Evolutionary conservation across 2,113 vertebrate species (phyloP).

Genomic region (Columbina picui): DNA sequence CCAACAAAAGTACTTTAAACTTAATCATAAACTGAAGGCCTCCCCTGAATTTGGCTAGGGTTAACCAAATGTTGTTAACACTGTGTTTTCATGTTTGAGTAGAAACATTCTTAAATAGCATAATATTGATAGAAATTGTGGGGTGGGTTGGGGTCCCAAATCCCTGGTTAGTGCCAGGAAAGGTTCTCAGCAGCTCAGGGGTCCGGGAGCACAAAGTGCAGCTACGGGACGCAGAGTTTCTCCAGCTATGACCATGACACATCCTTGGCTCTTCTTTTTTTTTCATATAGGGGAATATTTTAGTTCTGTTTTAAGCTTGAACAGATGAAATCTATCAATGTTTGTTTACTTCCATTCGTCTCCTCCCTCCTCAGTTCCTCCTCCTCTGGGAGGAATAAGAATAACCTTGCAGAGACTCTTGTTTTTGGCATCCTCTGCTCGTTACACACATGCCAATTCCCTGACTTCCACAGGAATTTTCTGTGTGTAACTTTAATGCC

Average conservation of each 20-base stretch:
- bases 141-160: neutral
- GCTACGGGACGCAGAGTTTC: neutral
- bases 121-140: neutral
- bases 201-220: neutral
- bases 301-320: neutral
- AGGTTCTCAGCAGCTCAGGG: neutral
- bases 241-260: accelerated
- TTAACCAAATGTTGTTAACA: neutral
- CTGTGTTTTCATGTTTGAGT: neutral
- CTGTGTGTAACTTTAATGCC: neutral
- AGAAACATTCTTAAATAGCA: neutral
- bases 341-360: neutral
- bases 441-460: accelerated
- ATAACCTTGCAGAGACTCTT: neutral
- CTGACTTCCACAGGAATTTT: neutral
- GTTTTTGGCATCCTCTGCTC: neutral
- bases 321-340: neutral
- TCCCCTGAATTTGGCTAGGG: accelerated
- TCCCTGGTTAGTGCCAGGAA: neutral
- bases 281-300: neutral
- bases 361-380: neutral
- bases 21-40: neutral
- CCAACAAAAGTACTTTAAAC: neutral
- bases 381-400: neutral
- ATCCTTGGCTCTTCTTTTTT: neutral